Evolutionary conservation across 1,140 invertebrate genomes (phyloP), one percentile per base, ranked within the genome.

Genomic region (Drosophila repletoides): DNA sequence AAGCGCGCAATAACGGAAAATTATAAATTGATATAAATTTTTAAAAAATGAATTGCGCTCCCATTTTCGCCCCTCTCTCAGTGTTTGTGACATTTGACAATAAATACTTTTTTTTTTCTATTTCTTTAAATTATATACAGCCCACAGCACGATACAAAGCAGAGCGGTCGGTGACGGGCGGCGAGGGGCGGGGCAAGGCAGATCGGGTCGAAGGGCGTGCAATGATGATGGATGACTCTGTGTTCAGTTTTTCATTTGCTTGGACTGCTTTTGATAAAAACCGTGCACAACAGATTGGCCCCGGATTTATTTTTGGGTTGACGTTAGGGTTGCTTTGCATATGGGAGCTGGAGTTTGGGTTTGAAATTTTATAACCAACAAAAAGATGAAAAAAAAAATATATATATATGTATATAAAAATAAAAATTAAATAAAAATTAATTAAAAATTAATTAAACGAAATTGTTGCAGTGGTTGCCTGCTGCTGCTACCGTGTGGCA

Each of bases 11-110:
- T 69, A 43, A 81, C 69, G 38, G 68, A 76, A 83, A 77, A 77
- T 84, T 79, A 83, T 83, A 83, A 83, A 84, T 83, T 83, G 77
- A 84, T 83, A 84, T 84, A 77, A 67, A 80, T 80, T 80, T 80
- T 60, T 48, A 81, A 83, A 83, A 83, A 84, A 84, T 77, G 64
- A 81, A 81, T 76, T 76, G 58, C 56, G 34, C 41, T 48, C 64
- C 29, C 55, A 5, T 43, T 31, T 15, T 31, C 10, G 36, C 38
- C 26, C 41, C 19, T 33, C 19, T 28, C 41, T 56, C 66, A 34
- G 51, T 77, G 77, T 73, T 77, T 77, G 69, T 83, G 79, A 83
- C 74, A 77, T 83, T 83, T 84, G 64, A 77, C 73, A 83, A 81
- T 72, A 81, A 80, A 79, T 69, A 75, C 70, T 51, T 55, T 55